These are phyloP conservation scores for Nothobranchius kuhntae DNA, from an alignment of 2,113 vertebrate genomes.

Conservation along the genomic window DNA sequence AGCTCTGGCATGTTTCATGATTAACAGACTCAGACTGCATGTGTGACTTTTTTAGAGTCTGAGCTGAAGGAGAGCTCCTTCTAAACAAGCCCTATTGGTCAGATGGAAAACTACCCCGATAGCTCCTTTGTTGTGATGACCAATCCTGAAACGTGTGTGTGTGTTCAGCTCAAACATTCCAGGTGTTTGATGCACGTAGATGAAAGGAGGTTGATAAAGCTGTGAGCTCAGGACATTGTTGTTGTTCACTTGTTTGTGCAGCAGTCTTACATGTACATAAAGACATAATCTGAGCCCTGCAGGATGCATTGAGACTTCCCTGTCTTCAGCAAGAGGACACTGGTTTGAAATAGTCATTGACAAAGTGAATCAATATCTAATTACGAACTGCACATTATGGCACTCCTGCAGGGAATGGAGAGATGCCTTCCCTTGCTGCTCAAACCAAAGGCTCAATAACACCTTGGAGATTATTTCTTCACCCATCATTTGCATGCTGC, in stretches of 20 bases:
- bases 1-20: no score
- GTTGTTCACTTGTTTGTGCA: constrained; percentile 37
- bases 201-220: background rate
- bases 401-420: constrained; percentile 52
- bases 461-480: constrained; percentile 75
- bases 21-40: no score
- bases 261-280: constrained; percentile 44
- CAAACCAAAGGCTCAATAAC: constrained; percentile 65
- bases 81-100: no score
- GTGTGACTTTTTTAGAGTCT: no score
- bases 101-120: no score
- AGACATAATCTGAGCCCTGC: constrained; percentile 64
- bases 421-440: constrained; percentile 57
- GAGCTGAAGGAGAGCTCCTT: no score
- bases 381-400: constrained; percentile 80
- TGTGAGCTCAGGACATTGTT: no score
- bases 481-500: constrained; percentile 73
- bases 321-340: constrained; percentile 58
- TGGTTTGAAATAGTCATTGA: constrained; percentile 77
- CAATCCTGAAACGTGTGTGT: no score
- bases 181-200: no score
- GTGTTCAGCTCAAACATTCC: no score
- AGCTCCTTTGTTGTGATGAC: no score
- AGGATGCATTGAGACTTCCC: constrained; percentile 74
- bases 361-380: constrained; percentile 87